These are phyloP conservation scores for Charina bottae DNA, from an alignment of 2,113 vertebrate genomes.

Conservation along the genomic window DNA sequence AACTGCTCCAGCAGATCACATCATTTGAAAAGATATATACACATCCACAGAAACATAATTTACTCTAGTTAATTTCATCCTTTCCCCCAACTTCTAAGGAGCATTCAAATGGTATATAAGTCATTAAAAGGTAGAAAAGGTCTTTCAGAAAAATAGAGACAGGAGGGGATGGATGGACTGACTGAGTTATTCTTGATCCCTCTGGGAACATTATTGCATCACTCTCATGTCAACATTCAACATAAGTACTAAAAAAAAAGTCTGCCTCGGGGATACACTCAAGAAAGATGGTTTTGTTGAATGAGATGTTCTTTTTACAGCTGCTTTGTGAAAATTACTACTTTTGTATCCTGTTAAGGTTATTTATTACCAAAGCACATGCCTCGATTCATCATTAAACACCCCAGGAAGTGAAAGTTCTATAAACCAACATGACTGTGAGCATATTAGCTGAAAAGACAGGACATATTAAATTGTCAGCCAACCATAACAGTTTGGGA, in stretches of 20 bases:
- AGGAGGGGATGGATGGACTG: background rate
- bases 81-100: too few relatives aligned
- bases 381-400: slow-evolving; percentile 41
- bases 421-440: slow-evolving; percentile 1
- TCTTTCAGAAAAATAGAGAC: background rate
- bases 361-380: slow-evolving; percentile 30
- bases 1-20: too few relatives aligned
- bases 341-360: background rate
- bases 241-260: background rate
- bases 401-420: slow-evolving; percentile 43
- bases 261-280: background rate
- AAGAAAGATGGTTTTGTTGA: background rate
- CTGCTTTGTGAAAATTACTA: slow-evolving; percentile 28
- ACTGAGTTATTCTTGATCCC: background rate
- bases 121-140: background rate
- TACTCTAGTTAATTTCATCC: too few relatives aligned
- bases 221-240: background rate
- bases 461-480: slow-evolving; percentile 46
- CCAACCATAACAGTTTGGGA: slow-evolving; percentile 35
- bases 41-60: too few relatives aligned
- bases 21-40: too few relatives aligned
- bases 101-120: background rate
- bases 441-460: background rate
- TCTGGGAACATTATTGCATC: background rate
- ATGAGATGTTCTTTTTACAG: background rate